These are phyloP conservation scores for Delphinus delphis DNA, from an alignment of 2,113 vertebrate genomes.

Conservation along the genomic window DNA sequence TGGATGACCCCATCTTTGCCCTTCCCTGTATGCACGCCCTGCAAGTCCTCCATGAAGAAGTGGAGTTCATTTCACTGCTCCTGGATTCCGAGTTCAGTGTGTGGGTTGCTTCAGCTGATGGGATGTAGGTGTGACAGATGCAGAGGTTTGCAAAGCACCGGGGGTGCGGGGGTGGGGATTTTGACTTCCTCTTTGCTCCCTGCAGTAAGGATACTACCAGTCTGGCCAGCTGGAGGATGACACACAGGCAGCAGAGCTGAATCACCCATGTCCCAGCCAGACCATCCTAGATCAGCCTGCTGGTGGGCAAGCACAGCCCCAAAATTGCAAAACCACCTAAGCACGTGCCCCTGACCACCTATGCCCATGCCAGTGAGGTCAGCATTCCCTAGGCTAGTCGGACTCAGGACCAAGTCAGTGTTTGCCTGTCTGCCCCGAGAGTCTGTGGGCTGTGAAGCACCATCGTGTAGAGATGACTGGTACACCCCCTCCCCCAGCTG, in stretches of 20 bases:
- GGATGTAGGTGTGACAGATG: accelerated
- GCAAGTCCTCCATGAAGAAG: no score
- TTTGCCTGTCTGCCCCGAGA: neutral
- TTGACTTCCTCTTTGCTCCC: neutral
- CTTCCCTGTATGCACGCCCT: accelerated
- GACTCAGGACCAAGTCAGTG: accelerated
- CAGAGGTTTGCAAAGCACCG: neutral
- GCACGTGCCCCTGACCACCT: accelerated
- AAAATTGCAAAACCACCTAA: accelerated
- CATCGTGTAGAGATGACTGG: accelerated
- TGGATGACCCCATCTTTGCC: neutral
- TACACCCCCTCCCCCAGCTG: accelerated
- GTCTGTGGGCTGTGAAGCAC: accelerated
- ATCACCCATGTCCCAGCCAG: neutral
- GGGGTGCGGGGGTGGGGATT: accelerated
- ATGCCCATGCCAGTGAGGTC: accelerated
- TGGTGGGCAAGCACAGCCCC: neutral
- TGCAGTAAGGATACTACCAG: accelerated
- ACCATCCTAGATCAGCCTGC: neutral
- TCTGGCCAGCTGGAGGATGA: accelerated
- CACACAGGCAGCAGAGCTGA: neutral
- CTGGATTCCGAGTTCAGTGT: accelerated
- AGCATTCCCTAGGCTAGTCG: accelerated
- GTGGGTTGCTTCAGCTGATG: neutral
- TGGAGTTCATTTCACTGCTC: no score